Evolutionary conservation across 35 echinoderm and acorn worm species (phyloP).

Genomic region (Apostichopus parvimensis): DNA sequence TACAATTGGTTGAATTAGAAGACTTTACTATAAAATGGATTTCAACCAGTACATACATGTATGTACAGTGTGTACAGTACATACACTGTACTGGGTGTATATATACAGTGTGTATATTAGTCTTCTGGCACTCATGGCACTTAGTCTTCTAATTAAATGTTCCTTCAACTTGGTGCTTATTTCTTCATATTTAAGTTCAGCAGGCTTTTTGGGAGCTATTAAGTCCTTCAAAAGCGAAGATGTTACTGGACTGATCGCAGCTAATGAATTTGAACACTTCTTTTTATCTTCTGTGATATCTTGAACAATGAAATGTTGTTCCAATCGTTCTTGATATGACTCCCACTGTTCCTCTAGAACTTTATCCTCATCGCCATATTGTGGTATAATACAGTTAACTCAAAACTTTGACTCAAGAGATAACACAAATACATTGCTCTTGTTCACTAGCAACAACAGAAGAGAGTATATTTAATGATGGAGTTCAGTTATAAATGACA

Average conservation of each 20-base stretch:
- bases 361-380: constrained; percentile 2
- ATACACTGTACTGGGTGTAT: too few species aligned
- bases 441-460: too few species aligned
- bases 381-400: too few species aligned
- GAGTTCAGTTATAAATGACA: too few species aligned
- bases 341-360: constrained; percentile 22
- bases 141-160: neutral
- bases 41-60: too few species aligned
- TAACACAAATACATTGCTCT: too few species aligned
- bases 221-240: neutral
- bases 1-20: too few species aligned
- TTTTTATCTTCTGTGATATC: constrained; percentile 13
- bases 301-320: constrained; percentile 51
- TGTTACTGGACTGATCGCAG: neutral
- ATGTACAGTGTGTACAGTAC: too few species aligned
- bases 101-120: neutral
- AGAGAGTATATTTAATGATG: too few species aligned
- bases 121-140: too few species aligned
- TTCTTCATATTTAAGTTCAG: constrained; percentile 14
- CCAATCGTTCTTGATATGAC: constrained; percentile 33
- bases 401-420: too few species aligned
- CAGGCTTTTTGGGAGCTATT: neutral
- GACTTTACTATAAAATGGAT: too few species aligned
- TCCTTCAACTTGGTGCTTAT: neutral
- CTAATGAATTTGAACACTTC: neutral